Conservation (phyloP, 1,140 invertebrate species). For the Ceratoteleas bidentatus region DNA sequence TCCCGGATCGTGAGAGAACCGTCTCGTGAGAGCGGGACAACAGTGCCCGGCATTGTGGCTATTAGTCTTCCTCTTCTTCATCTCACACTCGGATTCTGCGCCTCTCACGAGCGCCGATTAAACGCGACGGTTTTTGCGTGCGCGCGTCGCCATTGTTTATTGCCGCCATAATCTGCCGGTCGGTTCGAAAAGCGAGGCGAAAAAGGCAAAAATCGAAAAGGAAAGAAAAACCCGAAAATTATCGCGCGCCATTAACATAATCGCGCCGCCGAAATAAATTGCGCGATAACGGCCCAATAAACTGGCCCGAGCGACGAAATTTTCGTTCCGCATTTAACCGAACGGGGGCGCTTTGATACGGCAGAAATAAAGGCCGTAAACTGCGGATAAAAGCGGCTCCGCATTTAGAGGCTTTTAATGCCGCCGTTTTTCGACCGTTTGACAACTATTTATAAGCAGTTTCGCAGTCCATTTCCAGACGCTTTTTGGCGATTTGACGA, state of each 20-base stretch:
- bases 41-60: slow-evolving; percentile 55
- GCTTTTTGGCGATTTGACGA: no score
- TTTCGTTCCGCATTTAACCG: slow-evolving; percentile 45
- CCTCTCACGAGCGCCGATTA: slow-evolving; percentile 19
- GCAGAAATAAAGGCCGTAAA: slow-evolving; percentile 32
- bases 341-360: slow-evolving; percentile 33
- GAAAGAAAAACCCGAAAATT: slow-evolving; percentile 18
- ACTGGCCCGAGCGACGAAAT: slow-evolving; percentile 32
- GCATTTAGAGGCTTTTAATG: slow-evolving; percentile 35
- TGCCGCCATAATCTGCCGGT: slow-evolving; percentile 29
- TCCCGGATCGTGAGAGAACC: slow-evolving; percentile 65
- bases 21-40: slow-evolving; percentile 58
- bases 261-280: slow-evolving; percentile 28
- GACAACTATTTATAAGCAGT: slow-evolving; percentile 19
- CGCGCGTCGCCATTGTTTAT: slow-evolving; percentile 58
- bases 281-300: slow-evolving; percentile 43
- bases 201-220: not conserved
- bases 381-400: slow-evolving; percentile 37
- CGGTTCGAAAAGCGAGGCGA: not conserved
- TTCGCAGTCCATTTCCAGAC: no score
- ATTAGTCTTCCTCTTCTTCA: slow-evolving; percentile 57
- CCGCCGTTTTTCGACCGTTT: slow-evolving; percentile 16
- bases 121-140: slow-evolving; percentile 36
- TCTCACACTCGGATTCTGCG: slow-evolving; percentile 30
- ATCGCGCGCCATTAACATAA: slow-evolving; percentile 40